Percentiles rank a stretch among this genome's conserved stretches.
These are phyloP conservation scores for Adelosebastes latens DNA, from an alignment of 2,797 vertebrate genomes.

Conservation along the genomic window DNA sequence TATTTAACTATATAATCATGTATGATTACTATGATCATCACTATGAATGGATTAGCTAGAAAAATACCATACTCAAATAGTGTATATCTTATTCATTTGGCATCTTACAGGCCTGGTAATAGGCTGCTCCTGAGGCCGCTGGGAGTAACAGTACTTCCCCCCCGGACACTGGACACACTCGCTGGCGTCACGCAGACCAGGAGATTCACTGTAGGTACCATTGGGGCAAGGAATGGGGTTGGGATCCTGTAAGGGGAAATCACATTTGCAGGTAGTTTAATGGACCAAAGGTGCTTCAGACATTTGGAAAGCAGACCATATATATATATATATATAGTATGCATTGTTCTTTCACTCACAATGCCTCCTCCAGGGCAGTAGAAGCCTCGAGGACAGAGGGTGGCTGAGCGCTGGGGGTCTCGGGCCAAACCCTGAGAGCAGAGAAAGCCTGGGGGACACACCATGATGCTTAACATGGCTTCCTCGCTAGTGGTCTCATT, in stretches of 20 bases:
- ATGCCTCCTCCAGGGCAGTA: constrained; percentile 87
- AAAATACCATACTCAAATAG: background rate
- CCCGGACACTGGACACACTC: constrained; percentile 86
- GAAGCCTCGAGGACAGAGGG: constrained; percentile 89
- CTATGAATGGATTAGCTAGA: background rate
- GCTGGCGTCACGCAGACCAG: constrained; percentile 82
- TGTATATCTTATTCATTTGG: background rate
- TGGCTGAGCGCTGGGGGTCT: constrained; percentile 83
- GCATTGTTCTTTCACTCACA: constrained; percentile 76
- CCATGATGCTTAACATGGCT: constrained; percentile 87
- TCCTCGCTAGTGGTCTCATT: constrained; percentile 88
- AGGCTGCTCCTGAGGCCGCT: constrained; percentile 77
- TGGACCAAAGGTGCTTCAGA: background rate
- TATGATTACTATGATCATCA: background rate
- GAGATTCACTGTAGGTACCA: constrained; percentile 85
- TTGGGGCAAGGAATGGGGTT: constrained; percentile 88
- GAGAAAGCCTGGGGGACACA: constrained; percentile 88
- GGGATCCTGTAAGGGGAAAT: constrained; percentile 75
- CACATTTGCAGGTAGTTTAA: background rate
- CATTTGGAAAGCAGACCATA: background rate
- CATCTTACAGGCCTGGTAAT: constrained; percentile 85
- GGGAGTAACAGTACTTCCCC: constrained; percentile 87
- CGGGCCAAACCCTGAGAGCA: constrained; percentile 87
- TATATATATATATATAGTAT: background rate
- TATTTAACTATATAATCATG: background rate